Conservation (phyloP, 1,140 invertebrate genomes). For the Fopius arisanus region DNA sequence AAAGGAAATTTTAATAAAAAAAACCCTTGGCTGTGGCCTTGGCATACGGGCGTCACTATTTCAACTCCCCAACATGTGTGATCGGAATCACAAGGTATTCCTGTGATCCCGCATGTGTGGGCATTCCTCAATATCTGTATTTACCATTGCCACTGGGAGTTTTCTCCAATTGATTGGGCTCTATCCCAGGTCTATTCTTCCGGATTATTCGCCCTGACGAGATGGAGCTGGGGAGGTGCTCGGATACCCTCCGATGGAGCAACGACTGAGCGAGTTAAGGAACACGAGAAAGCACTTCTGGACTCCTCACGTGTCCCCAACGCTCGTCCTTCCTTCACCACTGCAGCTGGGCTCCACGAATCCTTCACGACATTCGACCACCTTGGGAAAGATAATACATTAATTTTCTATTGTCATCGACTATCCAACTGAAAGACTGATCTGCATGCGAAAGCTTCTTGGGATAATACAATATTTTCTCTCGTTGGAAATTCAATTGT, state of each 20-base stretch:
- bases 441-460: slow-evolving; percentile 36
- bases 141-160: not conserved
- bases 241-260: not conserved
- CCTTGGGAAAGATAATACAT: slow-evolving; percentile 56
- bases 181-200: slow-evolving; percentile 43
- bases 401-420: slow-evolving; percentile 60
- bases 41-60: not conserved
- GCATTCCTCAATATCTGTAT: not conserved
- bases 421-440: slow-evolving; percentile 41
- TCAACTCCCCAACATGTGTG: not conserved
- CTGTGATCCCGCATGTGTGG: not conserved
- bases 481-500: not conserved
- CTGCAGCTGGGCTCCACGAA: slow-evolving; percentile 22
- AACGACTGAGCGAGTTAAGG: slow-evolving; percentile 53
- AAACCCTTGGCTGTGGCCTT: slow-evolving; percentile 32
- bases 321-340: slow-evolving; percentile 9
- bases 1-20: slow-evolving; percentile 60
- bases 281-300: slow-evolving; percentile 66
- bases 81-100: slow-evolving; percentile 3
- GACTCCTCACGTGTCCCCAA: slow-evolving; percentile 50
- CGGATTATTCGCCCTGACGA: slow-evolving; percentile 48
- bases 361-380: slow-evolving; percentile 49
- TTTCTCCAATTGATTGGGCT: not conserved
- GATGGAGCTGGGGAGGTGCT: slow-evolving; percentile 41
- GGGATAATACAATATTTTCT: not conserved